Evolutionary conservation across 1,140 invertebrate species (phyloP).

Genomic region (Caenorhabditis remanei): DNA sequence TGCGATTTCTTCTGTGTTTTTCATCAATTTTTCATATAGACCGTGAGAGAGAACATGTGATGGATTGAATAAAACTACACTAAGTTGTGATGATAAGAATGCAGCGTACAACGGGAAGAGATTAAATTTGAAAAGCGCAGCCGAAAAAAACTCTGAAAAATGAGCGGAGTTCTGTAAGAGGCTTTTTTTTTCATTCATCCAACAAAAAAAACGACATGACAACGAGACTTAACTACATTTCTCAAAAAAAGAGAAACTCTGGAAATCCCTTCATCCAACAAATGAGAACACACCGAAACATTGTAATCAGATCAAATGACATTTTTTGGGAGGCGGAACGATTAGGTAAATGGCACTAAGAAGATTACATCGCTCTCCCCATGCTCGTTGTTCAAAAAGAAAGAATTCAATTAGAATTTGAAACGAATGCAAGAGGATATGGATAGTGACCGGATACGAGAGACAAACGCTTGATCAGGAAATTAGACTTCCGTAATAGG

Average conservation of each 20-base stretch:
- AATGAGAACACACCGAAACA: not conserved
- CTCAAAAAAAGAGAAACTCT: not conserved
- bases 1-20: not conserved
- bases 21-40: not conserved
- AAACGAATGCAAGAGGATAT: not conserved
- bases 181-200: not conserved
- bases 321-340: not conserved
- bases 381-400: conserved; percentile 1
- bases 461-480: not conserved
- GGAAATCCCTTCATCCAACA: not conserved
- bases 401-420: not conserved
- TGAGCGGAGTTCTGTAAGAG: not conserved
- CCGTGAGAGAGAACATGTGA: conserved; percentile 41
- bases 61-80: conserved; percentile 41
- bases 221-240: not conserved
- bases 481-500: conserved; percentile 6
- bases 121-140: not conserved
- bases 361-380: not conserved
- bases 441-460: not conserved
- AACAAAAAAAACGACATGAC: not conserved
- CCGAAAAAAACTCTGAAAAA: not conserved
- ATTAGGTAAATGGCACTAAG: conserved; percentile 9
- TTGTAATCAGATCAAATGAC: not conserved
- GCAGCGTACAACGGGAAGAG: not conserved
- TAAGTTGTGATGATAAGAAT: conserved; percentile 20